phyloP scores from a whole-genome alignment of 2,888 invertebrate species.

The Caenorhabditis becei region DNA sequence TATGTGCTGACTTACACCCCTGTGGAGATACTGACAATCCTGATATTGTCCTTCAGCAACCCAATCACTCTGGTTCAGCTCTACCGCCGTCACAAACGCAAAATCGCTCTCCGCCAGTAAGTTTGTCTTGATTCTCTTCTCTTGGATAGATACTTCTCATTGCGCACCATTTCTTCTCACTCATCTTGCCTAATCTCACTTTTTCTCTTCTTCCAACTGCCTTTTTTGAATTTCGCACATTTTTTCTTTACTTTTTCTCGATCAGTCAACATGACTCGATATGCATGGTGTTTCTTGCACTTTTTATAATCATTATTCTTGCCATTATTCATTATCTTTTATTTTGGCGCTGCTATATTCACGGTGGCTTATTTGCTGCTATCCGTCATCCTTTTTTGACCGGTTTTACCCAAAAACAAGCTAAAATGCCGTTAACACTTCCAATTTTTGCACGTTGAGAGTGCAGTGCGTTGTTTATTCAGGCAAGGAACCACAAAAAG shows the following conservation, averaged over 20 bases:
- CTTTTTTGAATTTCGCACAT: background rate
- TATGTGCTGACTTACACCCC: slow-evolving; percentile 80
- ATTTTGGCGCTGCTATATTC: too few relatives aligned
- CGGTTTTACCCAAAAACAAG: background rate
- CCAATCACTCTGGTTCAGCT: slow-evolving; percentile 80
- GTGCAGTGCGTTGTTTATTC: slow-evolving; percentile 65
- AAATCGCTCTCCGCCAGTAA: slow-evolving; percentile 79
- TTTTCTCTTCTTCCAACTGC: slow-evolving; percentile 12
- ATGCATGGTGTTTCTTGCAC: slow-evolving; percentile 57
- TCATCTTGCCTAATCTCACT: slow-evolving; percentile 37
- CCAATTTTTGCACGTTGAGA: slow-evolving; percentile 40
- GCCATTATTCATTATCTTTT: background rate
- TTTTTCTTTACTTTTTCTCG: too few relatives aligned
- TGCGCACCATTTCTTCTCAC: slow-evolving; percentile 10
- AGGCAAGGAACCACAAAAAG: slow-evolving; percentile 73
- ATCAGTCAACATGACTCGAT: too few relatives aligned
- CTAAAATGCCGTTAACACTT: background rate
- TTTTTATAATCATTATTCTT: slow-evolving; percentile 2
- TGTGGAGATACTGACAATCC: slow-evolving; percentile 77
- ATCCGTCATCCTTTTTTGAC: background rate
- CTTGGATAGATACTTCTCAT: slow-evolving; percentile 11
- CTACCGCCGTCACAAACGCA: slow-evolving; percentile 79
- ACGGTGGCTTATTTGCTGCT: background rate
- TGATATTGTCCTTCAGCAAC: slow-evolving; percentile 78
- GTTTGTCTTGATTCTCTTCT: slow-evolving; percentile 34